Conservation (phyloP, 2,888 invertebrate genomes). For the Eilema depressum region DNA sequence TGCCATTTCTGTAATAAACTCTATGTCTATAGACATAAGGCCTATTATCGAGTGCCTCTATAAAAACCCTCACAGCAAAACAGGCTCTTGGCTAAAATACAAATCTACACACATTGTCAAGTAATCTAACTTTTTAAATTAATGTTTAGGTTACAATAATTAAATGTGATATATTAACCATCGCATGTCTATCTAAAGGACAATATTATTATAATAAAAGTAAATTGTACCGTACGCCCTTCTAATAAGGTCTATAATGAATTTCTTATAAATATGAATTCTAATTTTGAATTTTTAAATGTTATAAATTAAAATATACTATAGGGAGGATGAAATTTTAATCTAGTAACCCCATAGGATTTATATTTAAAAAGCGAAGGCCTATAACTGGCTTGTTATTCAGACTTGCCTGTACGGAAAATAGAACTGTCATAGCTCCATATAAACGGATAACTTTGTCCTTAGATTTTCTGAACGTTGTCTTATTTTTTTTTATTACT, state of each 20-base stretch:
- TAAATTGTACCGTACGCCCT: not conserved
- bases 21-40: not conserved
- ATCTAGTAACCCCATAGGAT: not conserved
- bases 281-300: slow-evolving; percentile 3
- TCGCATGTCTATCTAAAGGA: slow-evolving; percentile 17
- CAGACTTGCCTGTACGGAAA: not conserved
- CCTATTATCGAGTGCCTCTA: not conserved
- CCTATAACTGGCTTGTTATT: not conserved
- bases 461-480: not conserved
- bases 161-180: slow-evolving; percentile 21
- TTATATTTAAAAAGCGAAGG: slow-evolving; percentile 4
- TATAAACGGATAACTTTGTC: not conserved
- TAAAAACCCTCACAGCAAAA: not conserved
- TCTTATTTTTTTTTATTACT: not conserved
- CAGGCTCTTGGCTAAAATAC: slow-evolving; percentile 17
- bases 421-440: not conserved
- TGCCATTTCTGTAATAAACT: not conserved
- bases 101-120: slow-evolving; percentile 6
- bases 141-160: slow-evolving; percentile 14
- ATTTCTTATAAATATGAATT: not conserved
- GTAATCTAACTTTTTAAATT: not conserved
- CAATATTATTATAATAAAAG: slow-evolving; percentile 14
- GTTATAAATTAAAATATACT: not conserved
- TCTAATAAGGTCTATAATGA: not conserved
- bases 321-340: not conserved